Base-by-base conservation (phyloP, 2,888 invertebrate species). In the Allophyes oxyacanthae region DNA sequence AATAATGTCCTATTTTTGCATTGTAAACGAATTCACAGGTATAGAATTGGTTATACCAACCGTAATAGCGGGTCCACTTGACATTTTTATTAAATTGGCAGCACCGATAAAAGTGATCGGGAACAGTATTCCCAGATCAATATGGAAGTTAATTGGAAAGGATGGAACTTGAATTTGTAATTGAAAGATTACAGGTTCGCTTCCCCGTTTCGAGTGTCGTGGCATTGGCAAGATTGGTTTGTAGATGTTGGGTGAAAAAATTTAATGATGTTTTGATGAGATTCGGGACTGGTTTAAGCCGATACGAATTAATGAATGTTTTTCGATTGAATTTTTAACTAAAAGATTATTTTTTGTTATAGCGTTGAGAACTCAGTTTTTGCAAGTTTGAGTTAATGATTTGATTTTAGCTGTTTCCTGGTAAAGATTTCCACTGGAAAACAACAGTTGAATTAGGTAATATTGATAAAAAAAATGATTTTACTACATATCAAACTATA, bases 91-190 rank as follows among this genome's bases (percentile, higher is more conserved):
- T 79, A 81, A 83, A 83, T 84, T 84, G 81, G 77, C 78, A 79
- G 70, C 61, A 73, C 68, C 68, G 77, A 79, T 78, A 79, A 78
- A 82, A 85, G 79, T 81, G 78, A 75, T 76, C 75, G 72, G 71
- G 69, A 72, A 68, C 67, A 54, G 74, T 73, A 82, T 81, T 79
- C 84, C 82, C 83, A 79, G 85, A 87, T 87, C 88, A 81, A 87
- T 87, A 85, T 83, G 75, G 78, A 87, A 88, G 83, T 88, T 90
- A 89, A 90, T 91, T 90, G 90, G 87, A 86, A 82, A 75, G 82
- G 86, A 88, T 86, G 87, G 82, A 77, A 83, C 86, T 89, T 86
- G 88, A 89, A 88, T 89, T 85, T 82, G 84, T 88, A 88, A 90
- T 89, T 88, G 87, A 86, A 87, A 87, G 88, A 87, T 89, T 86